phyloP scores from a whole-genome alignment of 2,888 invertebrate species.

The Caenorhabditis sp. region DNA sequence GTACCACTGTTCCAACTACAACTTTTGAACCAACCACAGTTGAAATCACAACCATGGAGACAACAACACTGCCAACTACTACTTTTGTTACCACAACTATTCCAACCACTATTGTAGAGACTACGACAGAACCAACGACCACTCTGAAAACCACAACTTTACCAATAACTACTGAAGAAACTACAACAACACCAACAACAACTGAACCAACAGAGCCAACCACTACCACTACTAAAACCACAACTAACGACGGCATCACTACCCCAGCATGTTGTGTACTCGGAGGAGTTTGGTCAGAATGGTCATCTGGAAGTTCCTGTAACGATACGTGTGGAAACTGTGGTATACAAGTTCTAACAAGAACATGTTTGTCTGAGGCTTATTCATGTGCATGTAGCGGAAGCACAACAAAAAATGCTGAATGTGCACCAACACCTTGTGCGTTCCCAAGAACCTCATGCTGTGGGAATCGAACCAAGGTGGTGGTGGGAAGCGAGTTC shows the following conservation, averaged over 20 bases:
- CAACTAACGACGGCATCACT: constrained; percentile 3
- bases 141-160: constrained; percentile 16
- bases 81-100: constrained; percentile 6
- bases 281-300: constrained; percentile 40
- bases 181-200: constrained; percentile 10
- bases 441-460: constrained; percentile 40
- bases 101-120: neutral
- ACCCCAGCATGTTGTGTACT: constrained; percentile 27
- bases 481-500: constrained; percentile 23
- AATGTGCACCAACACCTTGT: constrained; percentile 38
- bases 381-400: constrained; percentile 48
- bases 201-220: constrained; percentile 13
- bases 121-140: constrained; percentile 13
- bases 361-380: constrained; percentile 37
- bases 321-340: constrained; percentile 48
- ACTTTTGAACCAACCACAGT: constrained; percentile 12
- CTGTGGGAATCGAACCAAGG: constrained; percentile 39
- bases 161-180: constrained; percentile 3
- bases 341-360: constrained; percentile 27
- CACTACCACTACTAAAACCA: constrained; percentile 26
- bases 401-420: constrained; percentile 32
- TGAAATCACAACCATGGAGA: constrained; percentile 11
- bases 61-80: neutral
- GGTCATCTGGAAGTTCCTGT: constrained; percentile 26
- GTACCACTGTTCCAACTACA: neutral